Percentiles rank a stretch among this genome's conserved stretches.
phyloP scores from a whole-genome alignment of 2,888 invertebrate genomes.

The Andrena chrysosceles region DNA sequence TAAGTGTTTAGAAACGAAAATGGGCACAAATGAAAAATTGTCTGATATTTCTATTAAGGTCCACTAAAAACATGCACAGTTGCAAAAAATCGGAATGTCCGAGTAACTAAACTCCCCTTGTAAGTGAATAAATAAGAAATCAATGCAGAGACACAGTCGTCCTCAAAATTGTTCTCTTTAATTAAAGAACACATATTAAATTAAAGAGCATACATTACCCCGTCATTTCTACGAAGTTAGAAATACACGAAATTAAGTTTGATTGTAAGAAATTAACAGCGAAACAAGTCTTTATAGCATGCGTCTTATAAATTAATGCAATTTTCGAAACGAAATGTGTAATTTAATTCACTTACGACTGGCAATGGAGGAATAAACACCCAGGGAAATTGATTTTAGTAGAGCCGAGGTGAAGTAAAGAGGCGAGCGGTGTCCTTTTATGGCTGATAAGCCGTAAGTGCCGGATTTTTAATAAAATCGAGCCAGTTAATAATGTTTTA shows the following conservation, averaged over 20 bases:
- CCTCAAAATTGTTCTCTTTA: too few species aligned
- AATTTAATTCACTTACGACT: neutral
- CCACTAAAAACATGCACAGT: too few species aligned
- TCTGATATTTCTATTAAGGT: too few species aligned
- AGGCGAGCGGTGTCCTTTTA: neutral
- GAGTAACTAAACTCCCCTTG: too few species aligned
- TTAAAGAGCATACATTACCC: too few species aligned
- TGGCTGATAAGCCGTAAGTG: slow-evolving; percentile 1
- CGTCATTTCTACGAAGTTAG: neutral
- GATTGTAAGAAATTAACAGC: neutral
- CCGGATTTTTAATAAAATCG: slow-evolving; percentile 50
- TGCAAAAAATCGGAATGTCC: too few species aligned
- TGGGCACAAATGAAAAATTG: too few species aligned
- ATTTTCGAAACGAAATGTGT: neutral
- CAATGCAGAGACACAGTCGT: too few species aligned
- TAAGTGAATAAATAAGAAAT: too few species aligned
- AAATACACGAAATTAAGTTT: neutral
- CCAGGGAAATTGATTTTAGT: neutral
- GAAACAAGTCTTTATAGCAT: neutral
- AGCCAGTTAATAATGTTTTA: slow-evolving; percentile 55
- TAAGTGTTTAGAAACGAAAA: too few species aligned
- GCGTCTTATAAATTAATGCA: neutral
- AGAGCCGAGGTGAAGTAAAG: neutral
- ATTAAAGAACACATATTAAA: too few species aligned
- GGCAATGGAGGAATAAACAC: neutral